Evolutionary conservation across 2,113 vertebrate species (phyloP).

Genomic region (Mobula birostris): DNA sequence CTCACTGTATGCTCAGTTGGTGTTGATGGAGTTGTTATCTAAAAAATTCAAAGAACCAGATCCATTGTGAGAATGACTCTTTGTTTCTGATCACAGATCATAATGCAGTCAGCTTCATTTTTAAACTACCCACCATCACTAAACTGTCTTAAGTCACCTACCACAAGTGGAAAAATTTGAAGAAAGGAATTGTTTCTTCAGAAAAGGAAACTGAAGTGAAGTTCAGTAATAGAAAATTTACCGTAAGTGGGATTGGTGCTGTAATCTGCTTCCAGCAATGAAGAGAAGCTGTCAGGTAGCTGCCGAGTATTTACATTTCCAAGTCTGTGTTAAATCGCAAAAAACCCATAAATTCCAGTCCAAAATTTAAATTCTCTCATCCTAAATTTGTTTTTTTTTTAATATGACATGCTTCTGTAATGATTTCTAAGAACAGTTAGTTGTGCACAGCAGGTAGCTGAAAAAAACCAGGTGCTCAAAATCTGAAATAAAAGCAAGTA

Average conservation of each 20-base stretch:
- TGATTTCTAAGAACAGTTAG: background rate
- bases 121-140: background rate
- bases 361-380: background rate
- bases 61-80: background rate
- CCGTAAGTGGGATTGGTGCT: background rate
- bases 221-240: background rate
- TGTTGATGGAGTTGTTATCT: background rate
- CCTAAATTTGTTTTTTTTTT: background rate
- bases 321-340: background rate
- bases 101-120: background rate
- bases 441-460: background rate
- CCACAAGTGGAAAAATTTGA: background rate
- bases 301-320: background rate
- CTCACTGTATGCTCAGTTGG: background rate
- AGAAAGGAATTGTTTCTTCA: background rate
- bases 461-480: too few relatives aligned
- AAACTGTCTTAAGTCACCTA: background rate
- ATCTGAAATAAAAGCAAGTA: too few relatives aligned
- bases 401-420: background rate
- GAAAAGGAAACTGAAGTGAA: background rate
- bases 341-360: background rate
- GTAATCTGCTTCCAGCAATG: background rate
- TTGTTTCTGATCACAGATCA: background rate
- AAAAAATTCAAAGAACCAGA: background rate
- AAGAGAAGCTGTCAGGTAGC: background rate